Evolutionary conservation across 2,797 vertebrate species (phyloP).

Genomic region (Etheostoma nigrum): DNA sequence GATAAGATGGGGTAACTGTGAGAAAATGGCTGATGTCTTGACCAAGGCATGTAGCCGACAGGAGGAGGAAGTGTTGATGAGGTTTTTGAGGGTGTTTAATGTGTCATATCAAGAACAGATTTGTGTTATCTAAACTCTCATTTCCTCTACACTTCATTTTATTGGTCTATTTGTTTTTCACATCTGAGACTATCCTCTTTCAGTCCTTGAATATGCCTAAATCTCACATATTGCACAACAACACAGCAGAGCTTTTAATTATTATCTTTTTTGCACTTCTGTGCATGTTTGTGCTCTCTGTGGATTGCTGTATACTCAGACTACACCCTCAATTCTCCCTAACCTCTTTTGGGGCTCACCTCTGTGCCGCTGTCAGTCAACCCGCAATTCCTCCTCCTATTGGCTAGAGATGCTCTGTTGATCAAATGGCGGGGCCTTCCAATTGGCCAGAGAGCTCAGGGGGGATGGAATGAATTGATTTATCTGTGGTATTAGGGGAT

Average conservation of each 20-base stretch:
- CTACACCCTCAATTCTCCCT: constrained; percentile 65
- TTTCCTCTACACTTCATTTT: too few relatives aligned
- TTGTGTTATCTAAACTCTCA: neutral
- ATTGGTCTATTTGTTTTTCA: neutral
- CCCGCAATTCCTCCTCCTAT: constrained; percentile 55
- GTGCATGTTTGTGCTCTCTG: constrained; percentile 43
- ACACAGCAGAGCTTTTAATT: constrained; percentile 10
- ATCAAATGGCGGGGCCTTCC: constrained; percentile 73
- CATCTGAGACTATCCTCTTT: neutral
- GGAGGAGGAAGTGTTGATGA: neutral
- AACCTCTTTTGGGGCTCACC: constrained; percentile 67
- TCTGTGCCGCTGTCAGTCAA: constrained; percentile 71
- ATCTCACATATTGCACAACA: constrained; percentile 26
- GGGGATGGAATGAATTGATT: constrained; percentile 85
- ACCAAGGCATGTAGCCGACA: constrained; percentile 29
- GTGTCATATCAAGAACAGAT: constrained; percentile 7
- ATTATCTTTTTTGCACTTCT: constrained; percentile 48
- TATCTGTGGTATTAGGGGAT: constrained; percentile 90
- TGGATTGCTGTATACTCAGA: constrained; percentile 49
- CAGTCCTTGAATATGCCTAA: neutral
- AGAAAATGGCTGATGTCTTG: constrained; percentile 80
- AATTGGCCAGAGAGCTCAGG: constrained; percentile 80
- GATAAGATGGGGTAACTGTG: constrained; percentile 79
- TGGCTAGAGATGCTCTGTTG: constrained; percentile 76
- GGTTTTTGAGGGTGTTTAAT: constrained; percentile 4